A percentile compares a stretch with the other conserved stretches of the same genome.
Evolutionary conservation across 2,797 vertebrate species (phyloP).

Genomic region (Falco concolor): DNA sequence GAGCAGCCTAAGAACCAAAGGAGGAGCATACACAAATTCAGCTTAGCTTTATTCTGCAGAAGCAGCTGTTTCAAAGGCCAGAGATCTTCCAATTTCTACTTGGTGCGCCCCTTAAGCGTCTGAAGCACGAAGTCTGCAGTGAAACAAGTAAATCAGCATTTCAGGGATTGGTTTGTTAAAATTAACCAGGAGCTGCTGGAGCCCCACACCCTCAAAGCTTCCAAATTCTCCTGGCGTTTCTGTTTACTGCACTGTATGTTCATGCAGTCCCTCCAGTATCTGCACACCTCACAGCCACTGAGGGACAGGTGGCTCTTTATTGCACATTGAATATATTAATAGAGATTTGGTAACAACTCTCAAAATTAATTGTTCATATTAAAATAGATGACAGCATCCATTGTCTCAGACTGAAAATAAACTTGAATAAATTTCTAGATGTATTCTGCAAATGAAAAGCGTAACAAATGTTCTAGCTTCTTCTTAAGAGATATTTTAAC

Average conservation of each 20-base stretch:
- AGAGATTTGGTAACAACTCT: background rate
- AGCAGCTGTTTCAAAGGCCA: background rate
- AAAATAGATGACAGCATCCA: background rate
- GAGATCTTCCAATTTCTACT: background rate
- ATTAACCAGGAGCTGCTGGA: background rate
- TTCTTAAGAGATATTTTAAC: background rate
- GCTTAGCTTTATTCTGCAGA: background rate
- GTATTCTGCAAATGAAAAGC: background rate
- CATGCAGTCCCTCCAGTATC: background rate
- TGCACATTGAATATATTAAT: background rate
- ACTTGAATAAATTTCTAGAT: background rate
- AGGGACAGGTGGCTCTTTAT: background rate
- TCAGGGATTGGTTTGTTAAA: background rate
- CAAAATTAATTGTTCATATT: background rate
- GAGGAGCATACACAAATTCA: background rate
- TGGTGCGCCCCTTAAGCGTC: background rate
- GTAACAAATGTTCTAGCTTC: background rate
- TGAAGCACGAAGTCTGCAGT: background rate
- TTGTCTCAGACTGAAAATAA: background rate
- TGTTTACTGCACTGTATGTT: background rate
- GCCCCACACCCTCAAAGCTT: accelerated
- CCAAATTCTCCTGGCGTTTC: background rate
- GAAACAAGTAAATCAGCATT: background rate
- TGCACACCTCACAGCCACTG: background rate
- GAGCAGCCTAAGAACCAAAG: background rate